Percentiles rank a stretch among this genome's conserved stretches.
These are phyloP conservation scores for Aphelinus atriplicis DNA, from an alignment of 1,140 invertebrate species.

Conservation along the genomic window DNA sequence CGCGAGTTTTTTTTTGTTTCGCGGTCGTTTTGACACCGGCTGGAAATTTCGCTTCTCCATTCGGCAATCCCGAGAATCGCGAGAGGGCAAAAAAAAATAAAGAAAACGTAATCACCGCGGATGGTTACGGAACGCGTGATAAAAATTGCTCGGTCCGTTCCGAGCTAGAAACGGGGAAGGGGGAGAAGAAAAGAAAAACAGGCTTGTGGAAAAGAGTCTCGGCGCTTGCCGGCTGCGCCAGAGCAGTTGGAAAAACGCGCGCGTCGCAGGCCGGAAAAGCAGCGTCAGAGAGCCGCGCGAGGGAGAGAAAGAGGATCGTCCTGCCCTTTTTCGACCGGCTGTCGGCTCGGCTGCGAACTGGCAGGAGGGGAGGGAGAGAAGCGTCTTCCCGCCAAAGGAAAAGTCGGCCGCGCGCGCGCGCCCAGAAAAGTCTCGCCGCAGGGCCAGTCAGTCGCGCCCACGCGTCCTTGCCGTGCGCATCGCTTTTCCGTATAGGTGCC, in stretches of 20 bases:
- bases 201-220: background rate
- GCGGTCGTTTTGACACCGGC: no score
- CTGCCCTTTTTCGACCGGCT: constrained; percentile 31
- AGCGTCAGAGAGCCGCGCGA: background rate
- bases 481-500: constrained; percentile 1
- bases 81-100: no score
- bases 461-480: constrained; percentile 39
- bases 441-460: constrained; percentile 49
- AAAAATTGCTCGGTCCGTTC: no score
- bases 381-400: constrained; percentile 43
- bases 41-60: no score
- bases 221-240: background rate
- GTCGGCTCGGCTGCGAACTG: background rate
- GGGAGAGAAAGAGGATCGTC: constrained; percentile 27
- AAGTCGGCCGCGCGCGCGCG: constrained; percentile 16
- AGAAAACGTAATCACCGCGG: no score
- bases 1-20: background rate
- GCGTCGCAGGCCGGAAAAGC: constrained; percentile 21
- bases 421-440: constrained; percentile 3
- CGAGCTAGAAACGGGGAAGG: no score
- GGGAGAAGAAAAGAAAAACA: background rate
- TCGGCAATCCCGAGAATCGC: no score
- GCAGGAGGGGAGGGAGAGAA: constrained; percentile 20
- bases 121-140: no score
- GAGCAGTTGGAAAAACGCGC: constrained; percentile 26